A percentile compares a stretch with the other conserved stretches of the same genome.
These are phyloP conservation scores for Oligia latruncula DNA, from an alignment of 2,888 invertebrate genomes.

Conservation along the genomic window DNA sequence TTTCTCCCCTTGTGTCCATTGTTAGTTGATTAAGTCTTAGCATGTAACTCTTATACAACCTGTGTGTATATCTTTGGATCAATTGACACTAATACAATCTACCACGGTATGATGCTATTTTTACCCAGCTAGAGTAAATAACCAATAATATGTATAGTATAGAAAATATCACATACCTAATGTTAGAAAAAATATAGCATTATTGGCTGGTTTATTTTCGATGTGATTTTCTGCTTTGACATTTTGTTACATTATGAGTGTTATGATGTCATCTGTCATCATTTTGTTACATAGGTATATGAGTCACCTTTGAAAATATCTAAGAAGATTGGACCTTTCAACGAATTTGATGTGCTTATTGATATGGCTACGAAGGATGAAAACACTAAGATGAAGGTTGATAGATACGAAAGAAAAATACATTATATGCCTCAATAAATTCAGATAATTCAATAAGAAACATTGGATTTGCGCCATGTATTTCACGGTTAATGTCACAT, in stretches of 20 bases:
- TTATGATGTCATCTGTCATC: no score
- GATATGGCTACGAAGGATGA: background rate
- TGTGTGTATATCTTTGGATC: no score
- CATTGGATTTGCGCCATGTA: conserved; percentile 1
- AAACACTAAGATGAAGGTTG: background rate
- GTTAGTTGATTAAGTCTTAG: no score
- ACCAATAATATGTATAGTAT: background rate
- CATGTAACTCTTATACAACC: no score
- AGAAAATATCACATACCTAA: background rate
- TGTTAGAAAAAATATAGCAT: conserved; percentile 3
- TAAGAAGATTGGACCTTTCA: background rate
- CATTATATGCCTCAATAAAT: background rate
- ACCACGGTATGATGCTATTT: background rate
- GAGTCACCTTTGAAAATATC: background rate
- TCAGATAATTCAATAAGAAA: background rate
- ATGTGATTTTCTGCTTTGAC: background rate
- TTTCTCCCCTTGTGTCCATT: no score
- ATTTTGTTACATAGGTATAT: background rate
- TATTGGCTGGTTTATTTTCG: background rate
- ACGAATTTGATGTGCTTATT: background rate
- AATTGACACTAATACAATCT: background rate
- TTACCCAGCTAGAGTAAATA: background rate
- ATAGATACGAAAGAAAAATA: background rate
- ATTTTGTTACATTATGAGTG: background rate
- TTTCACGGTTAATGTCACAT: background rate